Evolutionary conservation across 1,140 invertebrate genomes (phyloP).

Genomic region (Uloborus diversus): DNA sequence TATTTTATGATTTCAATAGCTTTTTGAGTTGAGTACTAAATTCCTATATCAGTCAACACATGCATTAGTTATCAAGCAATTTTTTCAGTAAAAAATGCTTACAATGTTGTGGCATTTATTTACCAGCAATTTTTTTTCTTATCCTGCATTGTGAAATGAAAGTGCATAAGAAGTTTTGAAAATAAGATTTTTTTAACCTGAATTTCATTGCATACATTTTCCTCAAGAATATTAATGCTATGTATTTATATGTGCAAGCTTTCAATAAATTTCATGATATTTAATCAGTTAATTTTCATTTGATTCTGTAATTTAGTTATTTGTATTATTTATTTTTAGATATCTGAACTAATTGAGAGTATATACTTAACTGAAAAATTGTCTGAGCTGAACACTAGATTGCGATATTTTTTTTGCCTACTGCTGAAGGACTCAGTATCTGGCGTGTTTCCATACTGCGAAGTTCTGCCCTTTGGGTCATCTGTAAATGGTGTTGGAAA

Average conservation of each 20-base stretch:
- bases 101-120: no score
- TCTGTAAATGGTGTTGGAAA: constrained; percentile 90
- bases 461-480: constrained; percentile 84
- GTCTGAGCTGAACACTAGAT: constrained; percentile 77
- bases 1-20: no score
- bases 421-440: constrained; percentile 77
- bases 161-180: neutral
- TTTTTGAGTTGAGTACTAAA: no score
- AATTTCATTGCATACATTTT: neutral
- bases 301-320: neutral
- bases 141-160: neutral
- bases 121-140: no score
- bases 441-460: constrained; percentile 76
- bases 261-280: neutral
- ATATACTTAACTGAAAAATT: constrained; percentile 74
- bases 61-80: no score
- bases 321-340: constrained; percentile 62
- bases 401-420: constrained; percentile 80
- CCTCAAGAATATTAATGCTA: neutral
- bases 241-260: neutral
- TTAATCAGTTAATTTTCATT: neutral
- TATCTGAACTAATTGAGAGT: constrained; percentile 77
- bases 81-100: no score
- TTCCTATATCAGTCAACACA: no score
- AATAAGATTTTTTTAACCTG: neutral